phyloP scores from a whole-genome alignment of 1,140 invertebrate genomes.

The Aphis gossypii region DNA sequence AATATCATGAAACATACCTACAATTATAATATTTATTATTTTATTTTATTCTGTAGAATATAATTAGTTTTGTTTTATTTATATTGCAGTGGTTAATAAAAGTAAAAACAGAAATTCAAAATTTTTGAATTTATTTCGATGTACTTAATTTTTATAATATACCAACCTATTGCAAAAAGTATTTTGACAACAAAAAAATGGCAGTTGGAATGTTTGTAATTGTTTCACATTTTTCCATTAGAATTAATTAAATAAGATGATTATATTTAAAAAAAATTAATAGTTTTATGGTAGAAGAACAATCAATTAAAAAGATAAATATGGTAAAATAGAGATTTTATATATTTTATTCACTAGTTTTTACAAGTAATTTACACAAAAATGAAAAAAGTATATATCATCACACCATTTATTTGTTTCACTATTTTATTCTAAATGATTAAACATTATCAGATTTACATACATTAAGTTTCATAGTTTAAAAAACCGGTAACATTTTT shows the following conservation, averaged over 20 bases:
- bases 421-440: too few relatives aligned
- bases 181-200: not conserved
- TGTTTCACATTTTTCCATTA: not conserved
- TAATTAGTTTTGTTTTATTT: not conserved
- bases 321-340: not conserved
- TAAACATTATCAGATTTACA: too few relatives aligned
- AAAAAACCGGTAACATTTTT: too few relatives aligned
- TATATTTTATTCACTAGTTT: too few relatives aligned
- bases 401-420: too few relatives aligned
- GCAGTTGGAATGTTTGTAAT: too few relatives aligned
- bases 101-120: not conserved
- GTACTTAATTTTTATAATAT: not conserved
- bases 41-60: not conserved
- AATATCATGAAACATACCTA: not conserved
- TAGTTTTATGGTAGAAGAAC: not conserved
- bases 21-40: not conserved
- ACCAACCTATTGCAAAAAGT: not conserved
- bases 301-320: too few relatives aligned
- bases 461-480: too few relatives aligned
- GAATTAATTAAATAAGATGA: not conserved
- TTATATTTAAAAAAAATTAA: not conserved
- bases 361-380: too few relatives aligned
- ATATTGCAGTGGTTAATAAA: slow-evolving; percentile 7
- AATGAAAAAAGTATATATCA: too few relatives aligned
- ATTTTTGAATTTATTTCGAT: not conserved